Conservation (phyloP, 2,888 invertebrate species). For the Agonopterix arenella region DNA sequence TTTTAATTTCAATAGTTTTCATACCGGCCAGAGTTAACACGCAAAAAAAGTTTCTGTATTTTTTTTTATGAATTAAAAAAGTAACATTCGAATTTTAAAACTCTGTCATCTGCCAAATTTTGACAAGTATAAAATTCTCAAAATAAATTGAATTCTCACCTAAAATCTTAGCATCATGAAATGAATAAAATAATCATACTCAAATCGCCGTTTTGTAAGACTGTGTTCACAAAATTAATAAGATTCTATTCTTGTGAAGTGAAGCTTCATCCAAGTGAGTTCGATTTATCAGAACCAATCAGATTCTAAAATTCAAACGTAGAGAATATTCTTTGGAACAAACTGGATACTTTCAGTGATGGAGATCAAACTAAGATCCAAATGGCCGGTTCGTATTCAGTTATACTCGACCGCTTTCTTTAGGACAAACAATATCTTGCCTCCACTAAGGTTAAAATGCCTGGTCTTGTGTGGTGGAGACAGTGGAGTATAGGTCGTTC, state of each 20-base stretch:
- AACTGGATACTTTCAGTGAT: slow-evolving; percentile 28
- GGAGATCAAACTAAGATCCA: slow-evolving; percentile 25
- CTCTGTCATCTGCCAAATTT: too few relatives aligned
- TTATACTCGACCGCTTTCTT: not conserved
- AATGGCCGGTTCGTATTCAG: slow-evolving; percentile 31
- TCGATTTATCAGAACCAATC: slow-evolving; percentile 14
- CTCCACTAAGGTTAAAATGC: too few relatives aligned
- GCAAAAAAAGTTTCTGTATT: too few relatives aligned
- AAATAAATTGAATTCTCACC: not conserved
- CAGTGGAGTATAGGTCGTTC: too few relatives aligned
- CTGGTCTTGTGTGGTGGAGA: too few relatives aligned
- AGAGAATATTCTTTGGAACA: slow-evolving; percentile 12
- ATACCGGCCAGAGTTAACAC: too few relatives aligned
- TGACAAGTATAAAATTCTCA: too few relatives aligned
- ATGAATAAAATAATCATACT: slow-evolving; percentile 34
- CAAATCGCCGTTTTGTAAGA: slow-evolving; percentile 22
- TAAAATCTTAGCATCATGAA: slow-evolving; percentile 31
- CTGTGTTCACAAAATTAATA: slow-evolving; percentile 22
- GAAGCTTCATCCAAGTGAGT: slow-evolving; percentile 30
- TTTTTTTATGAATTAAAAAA: too few relatives aligned
- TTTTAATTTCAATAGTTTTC: too few relatives aligned
- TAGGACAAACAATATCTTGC: too few relatives aligned
- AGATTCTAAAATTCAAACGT: slow-evolving; percentile 5
- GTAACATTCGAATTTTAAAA: too few relatives aligned
- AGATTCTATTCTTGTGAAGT: slow-evolving; percentile 23